Evolutionary conservation across 1,140 invertebrate species (phyloP).

Genomic region (Pachypsylla venusta): DNA sequence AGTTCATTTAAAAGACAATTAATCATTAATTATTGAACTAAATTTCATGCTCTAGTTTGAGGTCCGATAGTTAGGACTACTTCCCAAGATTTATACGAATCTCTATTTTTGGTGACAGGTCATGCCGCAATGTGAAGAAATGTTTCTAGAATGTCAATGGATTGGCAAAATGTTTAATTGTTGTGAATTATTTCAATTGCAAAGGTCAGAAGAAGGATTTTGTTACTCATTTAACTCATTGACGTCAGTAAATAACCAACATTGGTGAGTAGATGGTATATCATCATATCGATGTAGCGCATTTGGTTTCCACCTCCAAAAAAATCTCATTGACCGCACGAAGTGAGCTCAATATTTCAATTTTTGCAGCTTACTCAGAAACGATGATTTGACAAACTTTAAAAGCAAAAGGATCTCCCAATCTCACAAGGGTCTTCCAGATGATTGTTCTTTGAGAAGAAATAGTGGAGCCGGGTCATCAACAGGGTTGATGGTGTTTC

Average conservation of each 20-base stretch:
- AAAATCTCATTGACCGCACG: no score
- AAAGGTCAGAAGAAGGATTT: conserved; percentile 28
- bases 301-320: no score
- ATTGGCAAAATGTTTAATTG: conserved; percentile 24
- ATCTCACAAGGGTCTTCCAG: background rate
- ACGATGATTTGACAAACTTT: background rate
- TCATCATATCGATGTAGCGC: background rate
- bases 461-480: conserved; percentile 22
- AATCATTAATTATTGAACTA: no score
- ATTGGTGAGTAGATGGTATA: conserved; percentile 16
- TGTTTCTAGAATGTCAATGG: conserved; percentile 27
- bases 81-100: no score
- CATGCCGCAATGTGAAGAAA: conserved; percentile 23
- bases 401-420: no score
- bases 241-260: conserved; percentile 18
- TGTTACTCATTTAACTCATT: conserved; percentile 29
- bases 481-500: conserved; percentile 25
- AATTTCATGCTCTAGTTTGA: no score
- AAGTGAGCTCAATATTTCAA: no score
- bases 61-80: no score
- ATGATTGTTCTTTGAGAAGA: conserved; percentile 17
- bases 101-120: no score
- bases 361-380: background rate
- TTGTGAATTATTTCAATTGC: conserved; percentile 25
- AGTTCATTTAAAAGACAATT: no score